Percentiles rank a stretch among this genome's conserved stretches.
These are phyloP conservation scores for Cryptoleucopteryx plumbea DNA, from an alignment of 2,113 vertebrate species.

Conservation along the genomic window DNA sequence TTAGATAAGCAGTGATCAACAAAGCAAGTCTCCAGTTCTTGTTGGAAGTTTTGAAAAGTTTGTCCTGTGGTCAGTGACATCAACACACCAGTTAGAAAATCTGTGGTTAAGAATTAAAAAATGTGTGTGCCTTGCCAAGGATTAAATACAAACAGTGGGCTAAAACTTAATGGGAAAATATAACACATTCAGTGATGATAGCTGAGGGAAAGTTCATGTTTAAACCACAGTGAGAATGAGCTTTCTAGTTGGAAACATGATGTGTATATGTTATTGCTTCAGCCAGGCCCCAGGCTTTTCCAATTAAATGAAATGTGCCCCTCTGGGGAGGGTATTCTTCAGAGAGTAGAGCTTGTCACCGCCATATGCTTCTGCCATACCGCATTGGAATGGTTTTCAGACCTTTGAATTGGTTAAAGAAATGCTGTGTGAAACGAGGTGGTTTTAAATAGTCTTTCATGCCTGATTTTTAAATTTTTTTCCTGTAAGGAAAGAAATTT, in stretches of 20 bases:
- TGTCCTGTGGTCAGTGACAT: not conserved
- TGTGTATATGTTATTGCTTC: not conserved
- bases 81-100: not conserved
- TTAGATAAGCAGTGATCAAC: not conserved
- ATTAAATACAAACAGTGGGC: not conserved
- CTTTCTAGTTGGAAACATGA: not conserved
- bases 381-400: not conserved
- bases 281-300: not conserved
- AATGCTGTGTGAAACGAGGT: not conserved
- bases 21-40: not conserved
- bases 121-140: fast-evolving
- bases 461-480: not conserved
- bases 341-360: not conserved
- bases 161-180: not conserved
- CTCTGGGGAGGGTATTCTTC: not conserved
- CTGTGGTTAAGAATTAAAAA: not conserved
- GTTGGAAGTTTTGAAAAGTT: not conserved
- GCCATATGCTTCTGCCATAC: not conserved
- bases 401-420: not conserved
- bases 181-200: not conserved
- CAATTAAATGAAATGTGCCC: not conserved
- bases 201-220: not conserved
- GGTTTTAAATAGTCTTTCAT: not conserved
- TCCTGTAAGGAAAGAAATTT: not conserved
- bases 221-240: not conserved